A percentile compares a stretch with the other conserved stretches of the same genome.
Evolutionary conservation across 2,888 invertebrate genomes (phyloP).

Genomic region (Drosophila pseudotalamancana): DNA sequence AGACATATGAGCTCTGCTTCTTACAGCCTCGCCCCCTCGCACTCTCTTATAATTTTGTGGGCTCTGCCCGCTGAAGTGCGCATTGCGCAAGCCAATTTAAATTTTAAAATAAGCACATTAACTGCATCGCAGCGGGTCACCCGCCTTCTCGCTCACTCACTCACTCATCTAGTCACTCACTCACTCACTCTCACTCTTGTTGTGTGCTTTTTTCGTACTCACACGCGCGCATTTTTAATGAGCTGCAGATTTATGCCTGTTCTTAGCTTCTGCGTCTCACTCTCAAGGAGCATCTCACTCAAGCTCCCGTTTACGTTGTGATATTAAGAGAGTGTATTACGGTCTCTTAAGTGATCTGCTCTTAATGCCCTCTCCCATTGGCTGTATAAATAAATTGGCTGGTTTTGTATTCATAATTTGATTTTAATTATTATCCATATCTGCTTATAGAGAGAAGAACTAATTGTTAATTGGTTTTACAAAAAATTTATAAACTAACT

Average conservation of each 20-base stretch:
- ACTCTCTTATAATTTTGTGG: conserved; percentile 21
- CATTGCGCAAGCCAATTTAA: conserved; percentile 79
- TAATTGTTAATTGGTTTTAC: conserved; percentile 71
- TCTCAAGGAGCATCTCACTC: background rate
- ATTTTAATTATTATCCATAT: conserved; percentile 74
- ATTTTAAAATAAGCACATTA: conserved; percentile 81
- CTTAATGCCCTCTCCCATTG: background rate
- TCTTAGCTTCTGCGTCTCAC: background rate
- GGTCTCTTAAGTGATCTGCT: background rate
- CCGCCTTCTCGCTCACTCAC: background rate
- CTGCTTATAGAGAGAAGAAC: conserved; percentile 73
- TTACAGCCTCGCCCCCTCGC: background rate
- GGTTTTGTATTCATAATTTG: conserved; percentile 46
- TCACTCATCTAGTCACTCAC: background rate
- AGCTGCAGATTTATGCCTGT: conserved; percentile 60
- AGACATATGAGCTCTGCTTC: background rate
- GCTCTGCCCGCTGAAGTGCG: conserved; percentile 47
- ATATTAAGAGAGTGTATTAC: background rate
- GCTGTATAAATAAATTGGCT: background rate
- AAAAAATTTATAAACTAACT: conserved; percentile 78
- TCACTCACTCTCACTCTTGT: background rate
- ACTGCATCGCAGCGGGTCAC: conserved; percentile 61
- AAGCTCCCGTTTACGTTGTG: background rate
- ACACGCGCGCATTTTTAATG: conserved; percentile 59
- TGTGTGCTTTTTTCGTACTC: background rate